phyloP scores from a whole-genome alignment of 2,888 invertebrate species.

The Diplolepis rosae region DNA sequence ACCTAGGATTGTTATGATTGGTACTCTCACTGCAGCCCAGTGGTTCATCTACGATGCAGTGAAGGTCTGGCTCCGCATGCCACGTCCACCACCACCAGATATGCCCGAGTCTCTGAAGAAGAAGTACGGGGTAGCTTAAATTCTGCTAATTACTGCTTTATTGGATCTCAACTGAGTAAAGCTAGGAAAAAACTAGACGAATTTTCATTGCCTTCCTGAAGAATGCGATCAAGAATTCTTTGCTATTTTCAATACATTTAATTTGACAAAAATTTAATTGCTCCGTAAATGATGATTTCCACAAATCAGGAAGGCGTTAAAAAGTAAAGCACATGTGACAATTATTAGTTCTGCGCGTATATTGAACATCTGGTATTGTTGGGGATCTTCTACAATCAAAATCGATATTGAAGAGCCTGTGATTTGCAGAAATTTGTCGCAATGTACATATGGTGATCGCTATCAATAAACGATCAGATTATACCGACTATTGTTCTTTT shows the following conservation, averaged over 20 bases:
- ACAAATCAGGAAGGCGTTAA: conserved; percentile 16
- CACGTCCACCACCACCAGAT: conserved; percentile 95
- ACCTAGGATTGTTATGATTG: conserved; percentile 97
- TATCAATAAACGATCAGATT: conserved; percentile 62
- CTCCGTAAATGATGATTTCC: conserved; percentile 8
- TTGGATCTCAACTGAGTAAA: conserved; percentile 43
- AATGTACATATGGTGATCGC: conserved; percentile 65
- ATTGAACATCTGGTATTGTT: neutral
- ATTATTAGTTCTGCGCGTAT: conserved; percentile 21
- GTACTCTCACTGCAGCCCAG: conserved; percentile 94
- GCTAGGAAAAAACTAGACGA: conserved; percentile 63
- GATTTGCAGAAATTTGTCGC: conserved; percentile 51
- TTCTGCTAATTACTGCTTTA: conserved; percentile 30
- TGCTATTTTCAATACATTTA: neutral
- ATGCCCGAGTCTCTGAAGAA: conserved; percentile 94
- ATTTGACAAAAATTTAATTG: neutral
- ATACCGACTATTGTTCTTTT: conserved; percentile 34
- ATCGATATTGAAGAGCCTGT: conserved; percentile 37
- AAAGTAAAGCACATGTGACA: conserved; percentile 6
- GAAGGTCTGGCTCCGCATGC: conserved; percentile 88
- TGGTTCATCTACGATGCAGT: conserved; percentile 99
- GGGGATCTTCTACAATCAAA: conserved; percentile 8
- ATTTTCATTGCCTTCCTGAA: conserved; percentile 60
- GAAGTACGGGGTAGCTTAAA: conserved; percentile 75
- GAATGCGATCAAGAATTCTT: conserved; percentile 28